Evolutionary conservation across 2,888 invertebrate genomes (phyloP).

Genomic region (Tipula lateralis): DNA sequence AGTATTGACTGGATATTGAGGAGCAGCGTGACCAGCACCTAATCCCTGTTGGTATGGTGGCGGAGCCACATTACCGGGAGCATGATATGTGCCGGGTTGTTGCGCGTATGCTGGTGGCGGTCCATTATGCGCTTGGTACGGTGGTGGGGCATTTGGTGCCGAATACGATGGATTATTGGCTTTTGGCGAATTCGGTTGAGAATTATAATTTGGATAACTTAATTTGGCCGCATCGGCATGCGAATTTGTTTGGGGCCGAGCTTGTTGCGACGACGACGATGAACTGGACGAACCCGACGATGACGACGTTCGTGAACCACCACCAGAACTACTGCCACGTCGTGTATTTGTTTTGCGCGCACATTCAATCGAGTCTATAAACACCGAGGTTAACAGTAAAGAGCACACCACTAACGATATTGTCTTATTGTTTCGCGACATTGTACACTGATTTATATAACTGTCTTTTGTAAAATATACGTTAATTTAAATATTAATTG

Average conservation of each 20-base stretch:
- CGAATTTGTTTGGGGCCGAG: neutral
- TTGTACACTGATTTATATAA: neutral
- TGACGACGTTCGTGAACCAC: conserved; percentile 12
- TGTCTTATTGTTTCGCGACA: neutral
- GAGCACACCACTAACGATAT: conserved; percentile 3
- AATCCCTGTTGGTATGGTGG: neutral
- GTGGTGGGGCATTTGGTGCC: neutral
- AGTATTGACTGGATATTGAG: conserved; percentile 12
- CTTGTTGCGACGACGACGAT: neutral
- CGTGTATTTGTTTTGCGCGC: conserved; percentile 26
- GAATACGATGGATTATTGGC: neutral
- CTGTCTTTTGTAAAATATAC: neutral
- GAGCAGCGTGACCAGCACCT: no score
- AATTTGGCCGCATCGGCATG: conserved; percentile 3
- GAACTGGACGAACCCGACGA: neutral
- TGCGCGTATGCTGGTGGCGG: neutral
- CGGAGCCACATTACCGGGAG: neutral
- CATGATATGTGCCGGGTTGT: neutral
- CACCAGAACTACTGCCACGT: neutral
- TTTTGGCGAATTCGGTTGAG: neutral
- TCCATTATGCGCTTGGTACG: neutral
- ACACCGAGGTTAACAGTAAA: neutral
- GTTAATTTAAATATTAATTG: neutral
- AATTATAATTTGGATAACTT: conserved; percentile 27
- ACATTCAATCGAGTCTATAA: conserved; percentile 27